These are phyloP conservation scores for Morphnarchus princeps DNA, from an alignment of 2,113 vertebrate genomes.

Conservation along the genomic window DNA sequence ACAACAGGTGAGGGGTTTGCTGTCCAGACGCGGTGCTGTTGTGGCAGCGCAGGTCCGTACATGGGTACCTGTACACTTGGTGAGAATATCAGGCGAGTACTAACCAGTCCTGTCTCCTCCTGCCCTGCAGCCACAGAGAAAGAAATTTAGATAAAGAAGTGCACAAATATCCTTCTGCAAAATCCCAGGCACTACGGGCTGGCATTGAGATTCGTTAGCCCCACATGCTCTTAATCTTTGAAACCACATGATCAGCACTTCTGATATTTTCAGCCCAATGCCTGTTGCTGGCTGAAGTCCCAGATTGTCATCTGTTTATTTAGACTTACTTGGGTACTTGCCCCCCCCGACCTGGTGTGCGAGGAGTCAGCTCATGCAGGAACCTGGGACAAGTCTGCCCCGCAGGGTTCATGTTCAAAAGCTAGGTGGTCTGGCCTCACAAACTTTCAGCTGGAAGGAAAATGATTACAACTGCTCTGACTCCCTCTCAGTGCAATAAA, in stretches of 20 bases:
- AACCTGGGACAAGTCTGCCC: neutral
- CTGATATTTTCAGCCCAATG: neutral
- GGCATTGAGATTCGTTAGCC: neutral
- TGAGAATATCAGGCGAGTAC: rapidly evolving
- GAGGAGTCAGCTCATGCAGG: neutral
- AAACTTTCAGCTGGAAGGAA: neutral
- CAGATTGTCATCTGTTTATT: rapidly evolving
- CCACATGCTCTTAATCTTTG: neutral
- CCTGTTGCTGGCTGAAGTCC: neutral
- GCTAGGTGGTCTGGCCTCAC: neutral
- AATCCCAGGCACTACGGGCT: neutral
- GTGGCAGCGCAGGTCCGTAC: neutral
- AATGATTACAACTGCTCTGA: neutral
- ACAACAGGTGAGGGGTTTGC: neutral
- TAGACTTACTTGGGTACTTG: no score
- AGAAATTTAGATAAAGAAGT: neutral
- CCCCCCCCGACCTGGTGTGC: neutral
- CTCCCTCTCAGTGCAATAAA: neutral
- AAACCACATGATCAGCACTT: neutral
- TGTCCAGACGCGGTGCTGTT: neutral
- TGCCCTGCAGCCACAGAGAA: neutral
- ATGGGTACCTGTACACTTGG: rapidly evolving
- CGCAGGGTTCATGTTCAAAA: neutral
- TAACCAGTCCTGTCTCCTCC: neutral
- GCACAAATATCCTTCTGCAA: neutral